Conservation (phyloP, 1,140 invertebrate species). For the Cephus cinctus region DNA sequence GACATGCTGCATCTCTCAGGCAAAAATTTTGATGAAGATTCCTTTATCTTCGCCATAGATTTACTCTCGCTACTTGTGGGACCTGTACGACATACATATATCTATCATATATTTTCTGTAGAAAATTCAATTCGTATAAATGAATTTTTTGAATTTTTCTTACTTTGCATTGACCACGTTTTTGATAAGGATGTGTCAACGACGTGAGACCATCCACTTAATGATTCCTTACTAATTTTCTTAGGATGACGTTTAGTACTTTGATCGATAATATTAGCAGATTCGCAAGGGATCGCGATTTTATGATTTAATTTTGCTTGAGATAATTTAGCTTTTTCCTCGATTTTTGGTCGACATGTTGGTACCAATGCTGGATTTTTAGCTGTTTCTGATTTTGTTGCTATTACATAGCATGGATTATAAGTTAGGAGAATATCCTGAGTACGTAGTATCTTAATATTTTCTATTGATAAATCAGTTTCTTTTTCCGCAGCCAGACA, state of each 20-base stretch:
- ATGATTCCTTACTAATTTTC: too few species aligned
- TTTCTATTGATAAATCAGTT: neutral
- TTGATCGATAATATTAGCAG: too few species aligned
- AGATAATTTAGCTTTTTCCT: too few species aligned
- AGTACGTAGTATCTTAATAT: conserved; percentile 17
- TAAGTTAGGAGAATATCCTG: conserved; percentile 30
- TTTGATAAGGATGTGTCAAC: conserved; percentile 15
- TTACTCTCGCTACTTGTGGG: conserved; percentile 11
- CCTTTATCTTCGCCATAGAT: neutral
- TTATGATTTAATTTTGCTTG: too few species aligned
- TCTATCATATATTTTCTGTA: too few species aligned
- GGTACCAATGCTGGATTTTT: neutral
- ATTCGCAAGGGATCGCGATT: too few species aligned
- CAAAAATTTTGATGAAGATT: neutral
- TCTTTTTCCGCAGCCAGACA: conserved; percentile 1
- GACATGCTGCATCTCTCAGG: neutral
- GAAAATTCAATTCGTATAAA: too few species aligned
- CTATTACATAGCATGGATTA: conserved; percentile 22
- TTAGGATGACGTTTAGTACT: too few species aligned
- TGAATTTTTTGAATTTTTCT: neutral
- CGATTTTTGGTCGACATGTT: neutral
- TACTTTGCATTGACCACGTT: conserved; percentile 17
- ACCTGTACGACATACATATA: too few species aligned
- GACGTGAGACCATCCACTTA: conserved; percentile 22
- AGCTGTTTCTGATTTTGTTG: neutral